A percentile compares a stretch with the other conserved stretches of the same genome.
Conservation (phyloP, 2,888 invertebrate genomes). For the Prosopocoilus inquinatus region DNA sequence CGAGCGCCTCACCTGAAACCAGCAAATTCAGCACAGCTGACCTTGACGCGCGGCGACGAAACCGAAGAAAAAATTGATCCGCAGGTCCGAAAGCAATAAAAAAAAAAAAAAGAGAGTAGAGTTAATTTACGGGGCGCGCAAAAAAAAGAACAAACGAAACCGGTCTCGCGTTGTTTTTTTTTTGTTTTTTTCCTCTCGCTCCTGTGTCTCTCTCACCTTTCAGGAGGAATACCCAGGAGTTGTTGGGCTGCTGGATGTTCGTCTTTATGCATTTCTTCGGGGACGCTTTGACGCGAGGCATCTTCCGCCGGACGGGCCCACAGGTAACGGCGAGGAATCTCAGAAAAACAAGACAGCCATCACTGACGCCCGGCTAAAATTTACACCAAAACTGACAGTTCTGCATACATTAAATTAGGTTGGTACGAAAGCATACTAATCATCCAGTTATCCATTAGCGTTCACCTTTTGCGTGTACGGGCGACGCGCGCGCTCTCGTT, state of each 20-base stretch:
- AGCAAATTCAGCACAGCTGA: not conserved
- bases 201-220: conserved; percentile 63
- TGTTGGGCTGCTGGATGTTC: conserved; percentile 59
- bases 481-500: not conserved
- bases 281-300: conserved; percentile 60
- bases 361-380: conserved; percentile 35
- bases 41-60: not conserved
- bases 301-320: conserved; percentile 30
- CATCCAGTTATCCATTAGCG: conserved; percentile 2
- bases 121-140: not conserved
- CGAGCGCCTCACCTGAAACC: conserved; percentile 53
- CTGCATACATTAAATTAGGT: conserved; percentile 24
- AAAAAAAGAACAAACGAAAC: conserved; percentile 11
- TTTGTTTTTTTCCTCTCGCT: conserved; percentile 16
- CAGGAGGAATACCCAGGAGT: conserved; percentile 66
- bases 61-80: not conserved
- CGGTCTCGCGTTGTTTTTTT: no score
- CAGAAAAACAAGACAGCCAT: conserved; percentile 20
- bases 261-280: conserved; percentile 55
- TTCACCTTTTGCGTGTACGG: not conserved
- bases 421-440: conserved; percentile 17
- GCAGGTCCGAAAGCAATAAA: not conserved
- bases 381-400: conserved; percentile 34
- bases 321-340: not conserved
- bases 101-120: not conserved